Conservation (phyloP, 2,797 vertebrate species). For the Octomys mimax region DNA sequence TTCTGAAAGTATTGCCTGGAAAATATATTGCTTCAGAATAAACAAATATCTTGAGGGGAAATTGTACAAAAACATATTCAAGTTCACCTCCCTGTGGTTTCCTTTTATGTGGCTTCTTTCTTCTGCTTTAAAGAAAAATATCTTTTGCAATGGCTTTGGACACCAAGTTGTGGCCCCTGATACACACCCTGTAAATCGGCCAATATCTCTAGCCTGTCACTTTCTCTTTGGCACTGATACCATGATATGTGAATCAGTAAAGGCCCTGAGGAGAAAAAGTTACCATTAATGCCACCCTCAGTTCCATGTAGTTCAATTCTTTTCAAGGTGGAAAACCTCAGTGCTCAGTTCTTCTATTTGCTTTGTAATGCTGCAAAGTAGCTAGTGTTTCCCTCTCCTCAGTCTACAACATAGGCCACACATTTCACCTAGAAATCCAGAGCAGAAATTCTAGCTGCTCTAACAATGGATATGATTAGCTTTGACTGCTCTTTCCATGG, state of each 20-base stretch:
- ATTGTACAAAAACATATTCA: conserved; percentile 11
- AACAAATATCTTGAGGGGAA: conserved; percentile 21
- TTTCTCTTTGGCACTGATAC: conserved; percentile 41
- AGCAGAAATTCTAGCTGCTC: not conserved
- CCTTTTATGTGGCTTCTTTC: conserved; percentile 2
- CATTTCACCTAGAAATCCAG: not conserved
- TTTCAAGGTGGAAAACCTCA: not conserved
- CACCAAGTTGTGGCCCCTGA: not conserved
- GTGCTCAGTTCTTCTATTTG: not conserved
- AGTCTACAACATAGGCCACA: not conserved
- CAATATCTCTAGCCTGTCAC: not conserved
- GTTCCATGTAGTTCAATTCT: not conserved
- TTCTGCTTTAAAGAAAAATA: not conserved
- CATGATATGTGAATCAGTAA: conserved; percentile 50
- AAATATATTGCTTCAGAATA: not conserved
- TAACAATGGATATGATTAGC: not conserved
- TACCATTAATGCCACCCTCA: conserved; percentile 17
- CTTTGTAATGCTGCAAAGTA: conserved; percentile 50
- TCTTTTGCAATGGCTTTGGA: not conserved
- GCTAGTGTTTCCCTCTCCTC: not conserved
- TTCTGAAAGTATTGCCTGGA: not conserved
- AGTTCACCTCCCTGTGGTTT: conserved; percentile 26
- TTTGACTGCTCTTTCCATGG: not conserved
- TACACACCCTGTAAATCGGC: not conserved
- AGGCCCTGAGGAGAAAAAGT: not conserved